These are phyloP conservation scores for Sciaenops ocellatus DNA, from an alignment of 2,797 vertebrate species.

Conservation along the genomic window DNA sequence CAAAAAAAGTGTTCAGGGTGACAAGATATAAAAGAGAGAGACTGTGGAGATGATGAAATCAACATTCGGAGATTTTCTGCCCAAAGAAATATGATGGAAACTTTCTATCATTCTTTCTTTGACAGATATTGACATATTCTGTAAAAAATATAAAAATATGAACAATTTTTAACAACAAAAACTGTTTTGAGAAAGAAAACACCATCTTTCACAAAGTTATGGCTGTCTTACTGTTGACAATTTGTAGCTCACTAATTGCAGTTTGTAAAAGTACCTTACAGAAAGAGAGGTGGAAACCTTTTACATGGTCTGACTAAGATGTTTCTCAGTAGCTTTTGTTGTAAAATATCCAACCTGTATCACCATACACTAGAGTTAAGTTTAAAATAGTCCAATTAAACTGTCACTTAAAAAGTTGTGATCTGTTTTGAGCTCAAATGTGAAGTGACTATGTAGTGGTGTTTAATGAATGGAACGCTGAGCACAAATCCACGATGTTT, in stretches of 20 bases:
- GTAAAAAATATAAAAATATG: no score
- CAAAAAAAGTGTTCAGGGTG: conserved; percentile 33
- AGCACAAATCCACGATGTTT: neutral
- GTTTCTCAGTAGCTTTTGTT: neutral
- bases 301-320: neutral
- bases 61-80: conserved; percentile 35
- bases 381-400: neutral
- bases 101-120: neutral
- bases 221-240: neutral
- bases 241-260: neutral
- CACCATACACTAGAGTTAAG: neutral
- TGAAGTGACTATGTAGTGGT: neutral
- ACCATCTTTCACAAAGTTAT: neutral
- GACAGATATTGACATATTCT: neutral
- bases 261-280: neutral
- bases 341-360: neutral
- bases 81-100: conserved; percentile 11
- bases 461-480: conserved; percentile 14
- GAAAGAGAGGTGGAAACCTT: neutral
- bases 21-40: conserved; percentile 43
- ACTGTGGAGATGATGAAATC: conserved; percentile 20
- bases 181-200: neutral
- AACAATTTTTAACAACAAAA: neutral
- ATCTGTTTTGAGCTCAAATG: neutral
- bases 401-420: neutral